These are phyloP conservation scores for Epizoanthus stellaris DNA, from an alignment of 92 coral and sea anemone species.

Conservation along the genomic window DNA sequence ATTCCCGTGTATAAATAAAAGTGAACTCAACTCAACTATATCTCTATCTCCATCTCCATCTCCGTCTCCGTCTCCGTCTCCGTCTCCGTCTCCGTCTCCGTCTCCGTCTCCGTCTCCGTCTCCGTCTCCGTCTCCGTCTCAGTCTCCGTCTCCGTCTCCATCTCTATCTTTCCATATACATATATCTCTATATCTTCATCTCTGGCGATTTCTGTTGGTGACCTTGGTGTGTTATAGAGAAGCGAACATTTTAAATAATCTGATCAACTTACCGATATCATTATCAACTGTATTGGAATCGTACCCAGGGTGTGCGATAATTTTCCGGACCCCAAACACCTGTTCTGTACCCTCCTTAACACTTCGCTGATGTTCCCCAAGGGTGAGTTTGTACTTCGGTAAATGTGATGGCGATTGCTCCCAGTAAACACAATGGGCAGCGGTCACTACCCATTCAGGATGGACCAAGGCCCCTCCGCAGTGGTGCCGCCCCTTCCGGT, in stretches of 20 bases:
- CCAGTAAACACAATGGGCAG: constrained; percentile 78
- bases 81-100: no score
- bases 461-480: constrained; percentile 82
- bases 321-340: constrained; percentile 49
- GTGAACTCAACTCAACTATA: no score
- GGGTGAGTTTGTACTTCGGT: constrained; percentile 50
- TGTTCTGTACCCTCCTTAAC: constrained; percentile 66
- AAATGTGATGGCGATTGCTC: constrained; percentile 57
- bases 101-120: no score
- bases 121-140: not conserved
- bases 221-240: no score
- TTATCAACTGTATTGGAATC: constrained; percentile 61
- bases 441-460: constrained; percentile 81
- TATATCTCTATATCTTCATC: no score
- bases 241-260: no score
- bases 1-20: no score
- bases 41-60: constrained; percentile 9
- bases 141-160: no score
- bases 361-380: constrained; percentile 78
- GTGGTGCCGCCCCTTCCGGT: constrained; percentile 61
- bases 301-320: constrained; percentile 60
- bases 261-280: constrained; percentile 55
- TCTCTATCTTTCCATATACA: no score
- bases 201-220: no score
- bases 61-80: no score